Evolutionary conservation across 2,113 vertebrate genomes (phyloP).

Genomic region (Siniperca chuatsi): DNA sequence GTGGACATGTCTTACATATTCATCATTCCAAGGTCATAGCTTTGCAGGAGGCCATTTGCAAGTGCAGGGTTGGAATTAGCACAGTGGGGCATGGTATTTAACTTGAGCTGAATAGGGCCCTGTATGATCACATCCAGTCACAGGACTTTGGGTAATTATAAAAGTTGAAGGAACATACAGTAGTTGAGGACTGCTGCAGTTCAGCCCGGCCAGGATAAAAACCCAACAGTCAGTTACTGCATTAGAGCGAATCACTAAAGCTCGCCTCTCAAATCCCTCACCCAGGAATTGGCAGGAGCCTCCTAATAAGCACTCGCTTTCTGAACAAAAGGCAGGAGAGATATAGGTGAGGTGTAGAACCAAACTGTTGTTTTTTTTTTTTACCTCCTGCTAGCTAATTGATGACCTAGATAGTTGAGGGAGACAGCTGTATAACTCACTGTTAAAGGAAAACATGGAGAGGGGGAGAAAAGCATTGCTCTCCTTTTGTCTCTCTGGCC

Average conservation of each 20-base stretch:
- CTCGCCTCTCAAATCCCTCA: constrained; percentile 65
- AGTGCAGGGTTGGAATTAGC: constrained; percentile 20
- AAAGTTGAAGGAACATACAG: constrained; percentile 33
- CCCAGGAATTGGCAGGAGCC: constrained; percentile 63
- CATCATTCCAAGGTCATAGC: constrained; percentile 46
- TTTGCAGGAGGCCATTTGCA: constrained; percentile 24
- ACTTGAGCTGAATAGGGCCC: constrained; percentile 1
- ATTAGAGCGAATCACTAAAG: constrained; percentile 59
- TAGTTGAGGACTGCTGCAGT: constrained; percentile 31
- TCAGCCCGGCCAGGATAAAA: constrained; percentile 40
- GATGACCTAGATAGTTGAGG: constrained; percentile 74
- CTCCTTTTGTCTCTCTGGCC: constrained; percentile 52
- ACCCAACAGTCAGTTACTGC: constrained; percentile 47
- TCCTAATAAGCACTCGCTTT: constrained; percentile 71
- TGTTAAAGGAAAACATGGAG: constrained; percentile 58
- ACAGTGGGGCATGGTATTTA: constrained; percentile 40
- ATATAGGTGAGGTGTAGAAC: constrained; percentile 71
- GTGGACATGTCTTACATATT: constrained; percentile 25
- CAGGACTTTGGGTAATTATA: constrained; percentile 39
- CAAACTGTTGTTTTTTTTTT: constrained; percentile 55
- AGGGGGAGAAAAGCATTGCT: constrained; percentile 22
- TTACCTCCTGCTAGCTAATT: constrained; percentile 75
- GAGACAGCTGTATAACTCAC: constrained; percentile 78
- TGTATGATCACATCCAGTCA: constrained; percentile 16
- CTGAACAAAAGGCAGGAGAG: constrained; percentile 70